These are phyloP conservation scores for Girardinichthys multiradiatus DNA, from an alignment of 2,113 vertebrate genomes.

Conservation along the genomic window DNA sequence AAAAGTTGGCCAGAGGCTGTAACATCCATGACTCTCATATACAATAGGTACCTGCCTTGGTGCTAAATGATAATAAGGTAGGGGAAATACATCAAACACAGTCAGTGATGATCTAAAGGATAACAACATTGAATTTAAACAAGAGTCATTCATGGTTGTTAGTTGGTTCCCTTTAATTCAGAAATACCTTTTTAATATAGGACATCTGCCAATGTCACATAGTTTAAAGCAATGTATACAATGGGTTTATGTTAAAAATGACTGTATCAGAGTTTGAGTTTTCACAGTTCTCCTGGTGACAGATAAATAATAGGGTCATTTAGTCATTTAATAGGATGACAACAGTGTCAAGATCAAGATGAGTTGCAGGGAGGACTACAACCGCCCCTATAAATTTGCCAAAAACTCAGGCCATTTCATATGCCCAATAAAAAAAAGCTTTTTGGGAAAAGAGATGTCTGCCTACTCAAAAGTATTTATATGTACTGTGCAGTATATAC, in stretches of 20 bases:
- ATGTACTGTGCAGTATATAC: neutral
- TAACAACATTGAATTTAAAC: conserved; percentile 1
- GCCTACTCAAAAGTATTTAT: neutral
- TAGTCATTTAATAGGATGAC: no score
- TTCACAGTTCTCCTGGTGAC: conserved; percentile 47
- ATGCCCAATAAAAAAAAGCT: no score
- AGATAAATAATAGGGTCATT: conserved; percentile 53
- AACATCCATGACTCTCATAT: conserved; percentile 46
- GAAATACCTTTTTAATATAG: neutral
- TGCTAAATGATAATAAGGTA: conserved; percentile 31
- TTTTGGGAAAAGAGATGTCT: neutral
- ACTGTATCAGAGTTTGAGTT: neutral
- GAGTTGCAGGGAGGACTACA: no score
- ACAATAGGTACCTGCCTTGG: conserved; percentile 24
- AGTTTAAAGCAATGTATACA: conserved; percentile 30
- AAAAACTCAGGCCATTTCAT: no score
- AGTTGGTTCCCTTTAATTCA: neutral
- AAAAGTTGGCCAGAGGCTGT: conserved; percentile 55
- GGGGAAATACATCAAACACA: conserved; percentile 2
- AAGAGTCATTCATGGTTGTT: neutral
- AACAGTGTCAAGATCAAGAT: neutral
- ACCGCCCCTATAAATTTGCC: no score
- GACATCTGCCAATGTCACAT: neutral
- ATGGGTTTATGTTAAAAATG: conserved; percentile 30
- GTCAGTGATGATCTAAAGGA: conserved; percentile 32